A percentile compares a stretch with the other conserved stretches of the same genome.
Evolutionary conservation across 1,140 invertebrate species (phyloP).

Genomic region (Triops longicaudatus): DNA sequence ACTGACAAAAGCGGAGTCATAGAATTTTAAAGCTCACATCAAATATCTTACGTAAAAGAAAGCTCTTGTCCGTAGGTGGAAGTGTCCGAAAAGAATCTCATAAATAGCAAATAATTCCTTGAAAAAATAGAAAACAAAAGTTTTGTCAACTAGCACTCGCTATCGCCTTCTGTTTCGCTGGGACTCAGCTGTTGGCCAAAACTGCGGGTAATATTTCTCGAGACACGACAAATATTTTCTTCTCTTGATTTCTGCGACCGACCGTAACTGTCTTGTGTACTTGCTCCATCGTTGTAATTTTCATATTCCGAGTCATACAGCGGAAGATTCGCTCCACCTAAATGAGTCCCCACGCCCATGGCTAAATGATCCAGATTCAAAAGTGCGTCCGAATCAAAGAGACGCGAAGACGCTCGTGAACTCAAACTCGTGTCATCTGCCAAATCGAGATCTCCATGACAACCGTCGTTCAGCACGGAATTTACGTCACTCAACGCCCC

Average conservation of each 20-base stretch:
- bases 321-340: slow-evolving; percentile 37
- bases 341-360: slow-evolving; percentile 16
- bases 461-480: slow-evolving; percentile 63
- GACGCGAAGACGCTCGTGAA: slow-evolving; percentile 63
- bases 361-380: slow-evolving; percentile 62
- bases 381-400: slow-evolving; percentile 63
- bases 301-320: slow-evolving; percentile 78
- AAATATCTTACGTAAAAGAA: neutral
- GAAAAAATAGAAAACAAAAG: neutral
- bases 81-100: neutral
- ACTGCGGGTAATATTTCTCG: slow-evolving; percentile 62
- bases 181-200: slow-evolving; percentile 49
- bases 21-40: neutral
- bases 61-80: neutral
- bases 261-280: slow-evolving; percentile 40
- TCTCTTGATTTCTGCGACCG: slow-evolving; percentile 56
- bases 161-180: slow-evolving; percentile 33
- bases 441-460: slow-evolving; percentile 46
- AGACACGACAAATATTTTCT: slow-evolving; percentile 58
- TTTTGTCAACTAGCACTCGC: slow-evolving; percentile 28
- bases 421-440: slow-evolving; percentile 65
- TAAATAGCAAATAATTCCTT: slow-evolving; percentile 3
- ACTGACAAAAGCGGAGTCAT: neutral
- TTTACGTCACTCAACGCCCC: slow-evolving; percentile 72
- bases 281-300: slow-evolving; percentile 38